Percentiles rank a stretch among this genome's conserved stretches.
phyloP scores from a whole-genome alignment of 2,113 vertebrate species.

The Phrynocephalus versicolor region DNA sequence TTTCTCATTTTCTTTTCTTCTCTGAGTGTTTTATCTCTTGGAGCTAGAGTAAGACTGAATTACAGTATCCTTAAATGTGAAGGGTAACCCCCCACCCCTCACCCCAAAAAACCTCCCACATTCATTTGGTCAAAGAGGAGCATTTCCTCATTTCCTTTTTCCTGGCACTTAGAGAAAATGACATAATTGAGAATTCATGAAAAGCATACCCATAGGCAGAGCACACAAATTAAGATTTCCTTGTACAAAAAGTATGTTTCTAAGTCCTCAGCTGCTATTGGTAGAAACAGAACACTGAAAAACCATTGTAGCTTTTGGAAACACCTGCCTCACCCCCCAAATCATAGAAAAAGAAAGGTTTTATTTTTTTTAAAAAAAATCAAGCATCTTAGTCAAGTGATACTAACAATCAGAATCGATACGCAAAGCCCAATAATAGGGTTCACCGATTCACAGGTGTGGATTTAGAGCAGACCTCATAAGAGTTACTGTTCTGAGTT shows the following conservation, averaged over 20 bases:
- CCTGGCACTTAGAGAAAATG: conserved; percentile 57
- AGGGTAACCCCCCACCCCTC: too few relatives aligned
- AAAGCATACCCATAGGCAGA: conserved; percentile 27
- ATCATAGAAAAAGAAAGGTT: not conserved
- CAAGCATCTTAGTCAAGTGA: not conserved
- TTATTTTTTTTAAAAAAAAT: too few relatives aligned
- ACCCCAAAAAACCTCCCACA: conserved; percentile 45
- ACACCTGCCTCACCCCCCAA: too few relatives aligned
- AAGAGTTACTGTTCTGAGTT: not conserved
- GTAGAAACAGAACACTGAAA: not conserved
- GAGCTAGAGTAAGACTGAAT: conserved; percentile 64
- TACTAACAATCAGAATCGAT: not conserved
- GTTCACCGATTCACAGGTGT: not conserved
- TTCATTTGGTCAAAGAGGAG: conserved; percentile 54
- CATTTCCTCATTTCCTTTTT: conserved; percentile 60
- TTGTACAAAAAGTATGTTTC: conserved; percentile 1
- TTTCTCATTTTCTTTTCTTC: too few relatives aligned
- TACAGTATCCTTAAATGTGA: conserved; percentile 55
- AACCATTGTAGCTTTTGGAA: not conserved
- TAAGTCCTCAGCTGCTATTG: not conserved
- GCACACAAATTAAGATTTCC: conserved; percentile 37
- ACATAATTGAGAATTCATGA: conserved; percentile 55
- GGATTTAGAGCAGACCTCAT: not conserved
- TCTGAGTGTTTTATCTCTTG: not conserved
- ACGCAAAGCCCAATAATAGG: not conserved